A percentile compares a stretch with the other conserved stretches of the same genome.
These are phyloP conservation scores for Tylochromis polylepis DNA, from an alignment of 2,113 vertebrate species.

Conservation along the genomic window DNA sequence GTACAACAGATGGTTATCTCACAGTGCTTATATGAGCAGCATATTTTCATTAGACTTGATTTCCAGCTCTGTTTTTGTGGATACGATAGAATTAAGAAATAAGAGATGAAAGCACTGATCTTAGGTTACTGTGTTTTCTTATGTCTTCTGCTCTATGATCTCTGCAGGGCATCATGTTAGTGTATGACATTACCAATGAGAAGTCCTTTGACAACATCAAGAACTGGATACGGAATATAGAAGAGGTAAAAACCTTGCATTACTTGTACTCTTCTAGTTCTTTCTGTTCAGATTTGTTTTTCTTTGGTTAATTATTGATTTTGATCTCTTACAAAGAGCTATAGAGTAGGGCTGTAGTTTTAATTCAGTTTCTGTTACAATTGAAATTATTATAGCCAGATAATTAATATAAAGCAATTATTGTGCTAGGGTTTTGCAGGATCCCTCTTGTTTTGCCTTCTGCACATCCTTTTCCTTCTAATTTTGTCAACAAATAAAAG, in stretches of 20 bases:
- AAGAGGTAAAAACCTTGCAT: conserved; percentile 77
- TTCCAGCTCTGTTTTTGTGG: background rate
- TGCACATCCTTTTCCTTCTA: background rate
- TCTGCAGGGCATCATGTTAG: conserved; percentile 90
- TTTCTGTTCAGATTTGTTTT: background rate
- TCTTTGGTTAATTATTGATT: background rate
- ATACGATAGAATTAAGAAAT: background rate
- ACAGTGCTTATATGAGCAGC: background rate
- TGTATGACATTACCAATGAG: conserved; percentile 95
- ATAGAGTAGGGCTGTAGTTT: background rate
- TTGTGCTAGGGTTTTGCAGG: background rate
- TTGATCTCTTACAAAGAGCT: background rate
- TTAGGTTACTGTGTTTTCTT: background rate
- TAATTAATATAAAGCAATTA: rapidly evolving
- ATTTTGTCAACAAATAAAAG: background rate
- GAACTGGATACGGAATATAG: conserved; percentile 97
- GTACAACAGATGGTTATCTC: background rate
- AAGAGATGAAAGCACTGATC: background rate
- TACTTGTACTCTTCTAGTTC: background rate
- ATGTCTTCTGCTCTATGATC: background rate
- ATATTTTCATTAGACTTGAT: background rate
- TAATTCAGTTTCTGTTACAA: background rate
- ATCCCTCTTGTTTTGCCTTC: background rate
- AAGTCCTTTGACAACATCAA: conserved; percentile 97
- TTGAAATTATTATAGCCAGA: background rate